Percentiles rank a stretch among this genome's conserved stretches.
Conservation (phyloP, 2,797 vertebrate genomes). For the Lutjanus argentimaculatus region DNA sequence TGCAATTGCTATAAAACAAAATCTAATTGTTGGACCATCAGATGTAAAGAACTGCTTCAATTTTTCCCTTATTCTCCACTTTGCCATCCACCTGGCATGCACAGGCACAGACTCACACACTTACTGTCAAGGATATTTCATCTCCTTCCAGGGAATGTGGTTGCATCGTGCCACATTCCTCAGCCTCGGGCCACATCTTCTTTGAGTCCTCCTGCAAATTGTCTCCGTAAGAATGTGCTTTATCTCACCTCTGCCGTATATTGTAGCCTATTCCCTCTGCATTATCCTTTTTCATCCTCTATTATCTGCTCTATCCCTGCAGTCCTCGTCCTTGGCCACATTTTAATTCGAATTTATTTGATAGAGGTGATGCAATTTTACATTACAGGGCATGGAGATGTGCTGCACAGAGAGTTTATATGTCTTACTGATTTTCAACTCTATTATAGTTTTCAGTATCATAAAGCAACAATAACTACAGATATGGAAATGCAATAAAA, state of each 20-base stretch:
- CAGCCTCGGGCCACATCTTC: constrained; percentile 42
- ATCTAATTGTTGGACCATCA: neutral
- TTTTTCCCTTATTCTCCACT: neutral
- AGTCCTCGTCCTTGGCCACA: neutral
- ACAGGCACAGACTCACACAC: constrained; percentile 30
- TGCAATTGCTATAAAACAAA: neutral
- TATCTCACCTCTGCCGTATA: constrained; percentile 26
- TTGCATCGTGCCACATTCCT: constrained; percentile 82
- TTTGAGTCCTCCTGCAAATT: constrained; percentile 83
- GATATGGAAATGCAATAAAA: no score
- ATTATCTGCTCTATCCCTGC: neutral
- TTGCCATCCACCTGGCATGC: neutral
- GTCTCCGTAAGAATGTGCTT: constrained; percentile 27
- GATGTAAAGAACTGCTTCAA: neutral
- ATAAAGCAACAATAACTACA: no score
- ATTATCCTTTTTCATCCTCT: constrained; percentile 2
- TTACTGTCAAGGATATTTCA: constrained; percentile 23
- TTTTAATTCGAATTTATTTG: no score
- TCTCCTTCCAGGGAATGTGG: constrained; percentile 77
- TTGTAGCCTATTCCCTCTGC: neutral
- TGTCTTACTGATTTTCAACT: no score
- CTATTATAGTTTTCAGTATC: no score
- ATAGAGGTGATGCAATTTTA: no score
- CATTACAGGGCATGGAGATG: no score
- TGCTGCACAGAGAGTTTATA: no score